phyloP scores from a whole-genome alignment of 2,113 vertebrate genomes.

The Stigmatopora nigra region DNA sequence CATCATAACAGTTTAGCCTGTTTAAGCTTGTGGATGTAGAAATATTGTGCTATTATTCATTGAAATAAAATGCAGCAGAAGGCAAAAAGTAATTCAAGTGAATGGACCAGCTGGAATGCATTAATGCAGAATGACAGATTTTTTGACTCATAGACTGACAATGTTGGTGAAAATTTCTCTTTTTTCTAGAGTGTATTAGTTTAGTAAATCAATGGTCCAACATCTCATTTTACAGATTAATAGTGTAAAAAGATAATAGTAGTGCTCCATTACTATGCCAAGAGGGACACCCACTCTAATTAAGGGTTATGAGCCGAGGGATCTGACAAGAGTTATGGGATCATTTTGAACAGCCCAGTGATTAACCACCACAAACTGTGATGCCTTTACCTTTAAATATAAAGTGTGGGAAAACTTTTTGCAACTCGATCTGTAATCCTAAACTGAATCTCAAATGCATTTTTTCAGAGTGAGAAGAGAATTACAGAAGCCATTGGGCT shows the following conservation, averaged over 20 bases:
- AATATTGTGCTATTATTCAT: no score
- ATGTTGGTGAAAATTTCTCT: no score
- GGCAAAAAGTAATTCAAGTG: no score
- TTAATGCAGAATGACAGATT: no score
- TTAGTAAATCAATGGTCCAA: neutral
- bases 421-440: neutral
- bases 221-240: neutral
- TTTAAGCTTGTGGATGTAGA: no score
- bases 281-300: neutral
- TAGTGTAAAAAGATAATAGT: neutral
- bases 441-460: slow-evolving; percentile 16
- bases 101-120: no score
- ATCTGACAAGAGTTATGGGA: neutral
- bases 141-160: no score
- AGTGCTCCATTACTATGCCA: neutral
- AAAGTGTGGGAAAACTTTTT: neutral
- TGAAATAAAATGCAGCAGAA: no score
- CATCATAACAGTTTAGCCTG: no score
- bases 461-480: slow-evolving; percentile 11
- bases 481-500: slow-evolving; percentile 18
- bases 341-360: neutral
- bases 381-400: neutral
- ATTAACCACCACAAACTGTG: neutral
- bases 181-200: no score
- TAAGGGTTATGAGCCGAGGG: neutral